Evolutionary conservation across 2,797 vertebrate genomes (phyloP), one percentile per base, ranked within the genome.

Genomic region (Tadarida brasiliensis): DNA sequence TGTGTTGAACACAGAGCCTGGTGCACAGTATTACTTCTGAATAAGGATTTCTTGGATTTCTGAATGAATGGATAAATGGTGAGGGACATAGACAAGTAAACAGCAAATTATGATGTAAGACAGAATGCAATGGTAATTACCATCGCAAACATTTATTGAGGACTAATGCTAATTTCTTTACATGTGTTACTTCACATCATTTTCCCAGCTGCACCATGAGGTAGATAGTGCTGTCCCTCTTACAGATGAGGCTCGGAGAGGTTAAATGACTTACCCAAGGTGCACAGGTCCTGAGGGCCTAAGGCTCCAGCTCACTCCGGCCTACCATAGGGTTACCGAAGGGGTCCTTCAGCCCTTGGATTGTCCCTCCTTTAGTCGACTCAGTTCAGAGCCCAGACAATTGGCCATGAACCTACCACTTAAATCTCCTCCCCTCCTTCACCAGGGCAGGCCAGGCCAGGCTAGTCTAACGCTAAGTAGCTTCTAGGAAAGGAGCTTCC

Each of bases 341-440:
- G 93, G 68, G 39, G 57, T 68, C 78, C 56, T 84, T 70, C 68
- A 68, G 86, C 87, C 74, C 65, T 77, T 67, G 74, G 20, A 70
- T 68, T 77, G 33, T 68, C 59, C 88, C 71, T 90, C 59, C 33
- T 88, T 56, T 2, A 44, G 0, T 0, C 56, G 70, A 86, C 78
- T 96, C 96, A 94, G 80, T 94, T 82, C 84, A 78, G 63, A 74
- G 51, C 91, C 59, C 92, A 98, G 81, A 87, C 76, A 51, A 98
- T 98, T 99, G 99, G 98, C 98, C 99, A 98, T 98, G 99, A 99
- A 99, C 98, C 98, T 98, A 99, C 98, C 98, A 98, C 97, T 98
- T 98, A 98, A 98, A 98, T 98, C 98, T 98, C 96, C 98, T 98
- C 98, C 98, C 98, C 98, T 98, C 97, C 91, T 90, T 93, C 57